These are phyloP conservation scores for Ctenochaetus hawaiiensis DNA, from an alignment of 2,797 vertebrate genomes.

Conservation along the genomic window DNA sequence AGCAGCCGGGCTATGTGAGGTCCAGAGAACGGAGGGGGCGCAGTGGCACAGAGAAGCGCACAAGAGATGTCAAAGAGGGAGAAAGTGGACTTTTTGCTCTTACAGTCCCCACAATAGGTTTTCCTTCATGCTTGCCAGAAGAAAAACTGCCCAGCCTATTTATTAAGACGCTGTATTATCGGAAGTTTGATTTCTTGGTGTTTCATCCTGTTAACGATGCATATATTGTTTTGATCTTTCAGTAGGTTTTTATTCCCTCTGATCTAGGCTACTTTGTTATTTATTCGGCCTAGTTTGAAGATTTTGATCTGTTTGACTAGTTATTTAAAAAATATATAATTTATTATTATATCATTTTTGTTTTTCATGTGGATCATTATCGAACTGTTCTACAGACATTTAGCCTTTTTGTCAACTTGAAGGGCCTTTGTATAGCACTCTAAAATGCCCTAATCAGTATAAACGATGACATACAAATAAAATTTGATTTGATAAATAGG, in stretches of 20 bases:
- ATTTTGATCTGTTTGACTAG: not conserved
- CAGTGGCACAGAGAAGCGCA: not conserved
- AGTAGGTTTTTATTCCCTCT: not conserved
- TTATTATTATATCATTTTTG: not conserved
- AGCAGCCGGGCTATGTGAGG: conserved; percentile 2
- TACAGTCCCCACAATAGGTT: not conserved
- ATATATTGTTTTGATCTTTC: not conserved
- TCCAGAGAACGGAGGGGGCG: conserved; percentile 16
- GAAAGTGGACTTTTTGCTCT: not conserved
- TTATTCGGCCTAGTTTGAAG: too few species aligned
- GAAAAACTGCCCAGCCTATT: too few species aligned
- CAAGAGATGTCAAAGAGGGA: not conserved
- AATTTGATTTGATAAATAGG: too few species aligned
- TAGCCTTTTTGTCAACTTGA: too few species aligned
- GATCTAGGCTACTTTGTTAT: not conserved
- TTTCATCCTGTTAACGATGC: not conserved
- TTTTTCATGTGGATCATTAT: not conserved
- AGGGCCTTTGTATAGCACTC: not conserved
- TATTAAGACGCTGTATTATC: too few species aligned
- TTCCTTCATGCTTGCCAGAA: too few species aligned
- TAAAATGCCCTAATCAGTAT: not conserved
- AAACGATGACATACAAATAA: not conserved
- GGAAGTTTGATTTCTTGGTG: not conserved
- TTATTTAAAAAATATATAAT: not conserved
- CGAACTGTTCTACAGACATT: too few species aligned